phyloP scores from a whole-genome alignment of 2,888 invertebrate species.

The Pristionchus maxplancki region DNA sequence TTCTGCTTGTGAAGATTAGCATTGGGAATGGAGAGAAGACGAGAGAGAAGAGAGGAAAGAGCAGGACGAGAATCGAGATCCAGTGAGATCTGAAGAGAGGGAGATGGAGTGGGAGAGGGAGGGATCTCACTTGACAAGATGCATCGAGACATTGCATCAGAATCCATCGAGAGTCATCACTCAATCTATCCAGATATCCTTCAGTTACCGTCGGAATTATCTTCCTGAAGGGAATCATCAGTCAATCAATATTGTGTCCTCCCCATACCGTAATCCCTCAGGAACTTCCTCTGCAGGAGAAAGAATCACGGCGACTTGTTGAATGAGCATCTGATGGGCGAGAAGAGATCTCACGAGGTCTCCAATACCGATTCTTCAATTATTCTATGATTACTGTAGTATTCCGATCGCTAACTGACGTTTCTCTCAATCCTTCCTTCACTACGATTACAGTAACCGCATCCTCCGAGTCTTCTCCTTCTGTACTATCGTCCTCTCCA shows the following conservation, averaged over 20 bases:
- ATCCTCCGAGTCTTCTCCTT: slow-evolving; percentile 19
- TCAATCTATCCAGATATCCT: slow-evolving; percentile 41
- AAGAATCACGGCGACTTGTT: slow-evolving; percentile 52
- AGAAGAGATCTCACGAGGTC: slow-evolving; percentile 55
- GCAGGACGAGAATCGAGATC: slow-evolving; percentile 47
- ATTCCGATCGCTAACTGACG: neutral
- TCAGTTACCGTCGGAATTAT: slow-evolving; percentile 11
- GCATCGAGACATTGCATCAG: slow-evolving; percentile 42
- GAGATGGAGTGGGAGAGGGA: neutral
- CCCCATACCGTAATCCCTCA: slow-evolving; percentile 39
- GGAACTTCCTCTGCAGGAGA: neutral
- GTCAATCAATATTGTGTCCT: neutral
- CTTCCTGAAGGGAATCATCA: neutral
- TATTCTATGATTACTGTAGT: neutral
- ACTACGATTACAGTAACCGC: slow-evolving; percentile 23
- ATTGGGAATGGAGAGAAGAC: slow-evolving; percentile 35
- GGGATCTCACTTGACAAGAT: slow-evolving; percentile 11
- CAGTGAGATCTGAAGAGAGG: slow-evolving; percentile 29
- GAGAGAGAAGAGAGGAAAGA: slow-evolving; percentile 43
- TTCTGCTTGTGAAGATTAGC: slow-evolving; percentile 51
- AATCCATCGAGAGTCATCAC: slow-evolving; percentile 29
- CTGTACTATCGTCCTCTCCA: slow-evolving; percentile 31
- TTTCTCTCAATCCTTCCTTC: slow-evolving; percentile 28
- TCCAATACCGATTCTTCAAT: slow-evolving; percentile 39
- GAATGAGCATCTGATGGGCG: slow-evolving; percentile 63